Percentiles rank a stretch among this genome's conserved stretches.
These are phyloP conservation scores for Helicoverpa zea DNA, from an alignment of 1,140 invertebrate species.

Conservation along the genomic window DNA sequence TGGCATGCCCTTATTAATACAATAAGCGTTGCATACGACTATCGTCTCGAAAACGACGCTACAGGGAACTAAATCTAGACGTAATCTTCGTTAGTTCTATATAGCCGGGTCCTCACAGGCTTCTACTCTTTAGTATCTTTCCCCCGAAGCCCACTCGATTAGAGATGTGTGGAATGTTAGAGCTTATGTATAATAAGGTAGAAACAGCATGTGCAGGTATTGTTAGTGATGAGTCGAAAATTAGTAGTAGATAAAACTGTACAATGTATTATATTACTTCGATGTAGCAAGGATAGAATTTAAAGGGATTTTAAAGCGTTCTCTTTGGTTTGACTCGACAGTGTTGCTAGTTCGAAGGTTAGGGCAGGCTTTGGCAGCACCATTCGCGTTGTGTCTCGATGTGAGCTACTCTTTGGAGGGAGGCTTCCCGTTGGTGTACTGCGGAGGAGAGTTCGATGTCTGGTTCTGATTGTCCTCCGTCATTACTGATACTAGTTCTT, in stretches of 20 bases:
- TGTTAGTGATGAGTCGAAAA: constrained; percentile 85
- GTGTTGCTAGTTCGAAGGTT: constrained; percentile 74
- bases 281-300: constrained; percentile 45
- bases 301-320: constrained; percentile 45
- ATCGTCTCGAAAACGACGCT: constrained; percentile 75
- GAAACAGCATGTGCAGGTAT: constrained; percentile 69
- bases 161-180: constrained; percentile 69
- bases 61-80: constrained; percentile 60
- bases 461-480: constrained; percentile 89
- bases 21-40: constrained; percentile 86
- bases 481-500: constrained; percentile 95
- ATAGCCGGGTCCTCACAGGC: constrained; percentile 60
- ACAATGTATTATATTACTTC: constrained; percentile 41
- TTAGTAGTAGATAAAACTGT: constrained; percentile 68
- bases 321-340: constrained; percentile 59
- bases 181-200: constrained; percentile 75
- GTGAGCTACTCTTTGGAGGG: constrained; percentile 64
- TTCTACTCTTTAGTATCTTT: constrained; percentile 55
- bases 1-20: constrained; percentile 84
- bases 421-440: constrained; percentile 66
- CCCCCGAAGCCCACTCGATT: constrained; percentile 65
- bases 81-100: constrained; percentile 54
- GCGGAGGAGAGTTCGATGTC: constrained; percentile 54
- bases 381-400: constrained; percentile 54
- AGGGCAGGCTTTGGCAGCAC: constrained; percentile 59